Percentiles rank a stretch among this genome's conserved stretches.
phyloP scores from a whole-genome alignment of 2,888 invertebrate species.

The Prenolepis imparis region DNA sequence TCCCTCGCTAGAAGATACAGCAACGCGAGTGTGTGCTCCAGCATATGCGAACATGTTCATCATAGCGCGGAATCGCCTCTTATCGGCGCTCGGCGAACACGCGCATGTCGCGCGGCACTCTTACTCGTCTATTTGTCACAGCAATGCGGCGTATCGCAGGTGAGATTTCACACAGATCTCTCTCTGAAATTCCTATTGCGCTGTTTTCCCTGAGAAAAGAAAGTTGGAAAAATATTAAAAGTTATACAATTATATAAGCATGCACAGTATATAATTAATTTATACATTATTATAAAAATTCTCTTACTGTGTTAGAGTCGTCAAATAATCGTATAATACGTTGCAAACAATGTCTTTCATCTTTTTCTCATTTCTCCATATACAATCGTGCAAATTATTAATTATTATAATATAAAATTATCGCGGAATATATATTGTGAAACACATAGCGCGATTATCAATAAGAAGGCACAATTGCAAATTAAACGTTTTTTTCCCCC shows the following conservation, averaged over 20 bases:
- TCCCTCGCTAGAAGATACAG: neutral
- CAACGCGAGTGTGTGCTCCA: neutral
- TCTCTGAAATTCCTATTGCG: neutral
- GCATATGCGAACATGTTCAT: neutral
- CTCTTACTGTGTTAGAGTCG: too few relatives aligned
- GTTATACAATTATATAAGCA: too few relatives aligned
- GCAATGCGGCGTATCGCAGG: constrained; percentile 4
- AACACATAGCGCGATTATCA: too few relatives aligned
- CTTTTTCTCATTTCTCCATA: neutral
- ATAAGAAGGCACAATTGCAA: too few relatives aligned
- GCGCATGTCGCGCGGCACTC: neutral
- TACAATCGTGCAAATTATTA: too few relatives aligned
- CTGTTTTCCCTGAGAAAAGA: neutral
- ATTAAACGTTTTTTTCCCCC: too few relatives aligned
- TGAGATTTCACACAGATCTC: constrained; percentile 5
- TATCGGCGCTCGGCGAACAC: constrained; percentile 9
- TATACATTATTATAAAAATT: neutral
- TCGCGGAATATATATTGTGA: too few relatives aligned
- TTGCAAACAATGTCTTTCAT: neutral
- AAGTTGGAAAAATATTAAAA: neutral
- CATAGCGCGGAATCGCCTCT: constrained; percentile 1
- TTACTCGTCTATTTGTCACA: neutral
- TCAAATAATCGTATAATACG: neutral
- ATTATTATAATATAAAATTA: too few relatives aligned
- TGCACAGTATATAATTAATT: too few relatives aligned